Percentiles rank a stretch among this genome's conserved stretches.
Evolutionary conservation across 2,797 vertebrate genomes (phyloP).

Genomic region (Neopelma chrysocephalum): DNA sequence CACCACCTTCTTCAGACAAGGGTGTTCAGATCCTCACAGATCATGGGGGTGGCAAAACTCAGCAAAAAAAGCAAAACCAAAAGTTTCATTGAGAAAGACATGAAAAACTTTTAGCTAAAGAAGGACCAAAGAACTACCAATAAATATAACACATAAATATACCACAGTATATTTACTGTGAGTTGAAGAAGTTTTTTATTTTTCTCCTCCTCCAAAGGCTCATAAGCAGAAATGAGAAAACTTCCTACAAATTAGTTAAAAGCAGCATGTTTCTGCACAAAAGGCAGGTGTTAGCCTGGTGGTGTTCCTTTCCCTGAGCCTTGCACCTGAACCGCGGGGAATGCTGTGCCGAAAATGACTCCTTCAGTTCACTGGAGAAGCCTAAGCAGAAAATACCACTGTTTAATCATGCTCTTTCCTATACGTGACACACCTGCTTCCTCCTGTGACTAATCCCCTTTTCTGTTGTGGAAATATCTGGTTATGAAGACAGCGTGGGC

Average conservation of each 20-base stretch:
- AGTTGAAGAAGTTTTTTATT: not conserved
- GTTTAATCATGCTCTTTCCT: slow-evolving; percentile 22
- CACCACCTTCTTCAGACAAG: not conserved
- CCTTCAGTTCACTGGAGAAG: not conserved
- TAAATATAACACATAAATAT: not conserved
- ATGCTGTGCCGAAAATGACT: not conserved
- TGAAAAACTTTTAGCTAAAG: not conserved
- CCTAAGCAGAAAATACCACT: slow-evolving; percentile 21
- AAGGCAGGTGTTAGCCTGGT: not conserved
- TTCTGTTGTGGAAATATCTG: slow-evolving; percentile 37
- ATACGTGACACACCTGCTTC: slow-evolving; percentile 46
- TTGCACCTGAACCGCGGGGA: not conserved
- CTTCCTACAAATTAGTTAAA: not conserved
- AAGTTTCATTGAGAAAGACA: not conserved
- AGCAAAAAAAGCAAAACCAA: not conserved
- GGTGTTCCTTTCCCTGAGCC: not conserved
- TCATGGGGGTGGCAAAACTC: not conserved
- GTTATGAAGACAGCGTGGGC: slow-evolving; percentile 11
- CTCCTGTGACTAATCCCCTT: slow-evolving; percentile 53
- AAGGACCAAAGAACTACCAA: not conserved
- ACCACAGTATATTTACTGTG: not conserved
- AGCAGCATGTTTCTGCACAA: not conserved
- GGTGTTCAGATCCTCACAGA: not conserved
- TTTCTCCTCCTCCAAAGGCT: not conserved
- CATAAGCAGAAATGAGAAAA: not conserved